Evolutionary conservation across 2,888 invertebrate species (phyloP).

Genomic region (Amphimallon solstitiale): DNA sequence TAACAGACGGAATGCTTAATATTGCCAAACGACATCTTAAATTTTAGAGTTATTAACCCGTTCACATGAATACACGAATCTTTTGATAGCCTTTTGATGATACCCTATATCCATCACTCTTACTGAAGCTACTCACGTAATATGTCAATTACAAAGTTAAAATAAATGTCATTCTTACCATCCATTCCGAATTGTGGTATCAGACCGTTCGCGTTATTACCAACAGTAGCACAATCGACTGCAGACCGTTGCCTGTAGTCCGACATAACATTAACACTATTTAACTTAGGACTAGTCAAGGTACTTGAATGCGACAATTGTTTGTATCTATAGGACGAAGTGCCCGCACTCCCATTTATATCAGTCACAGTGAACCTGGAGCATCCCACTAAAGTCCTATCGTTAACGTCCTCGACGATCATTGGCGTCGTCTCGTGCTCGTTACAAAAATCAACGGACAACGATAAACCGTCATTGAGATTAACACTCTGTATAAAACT

Average conservation of each 20-base stretch:
- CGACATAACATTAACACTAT: slow-evolving; percentile 55
- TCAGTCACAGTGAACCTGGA: slow-evolving; percentile 58
- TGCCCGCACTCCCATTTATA: slow-evolving; percentile 47
- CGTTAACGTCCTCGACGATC: slow-evolving; percentile 40
- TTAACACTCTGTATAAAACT: slow-evolving; percentile 51
- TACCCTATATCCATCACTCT: too few species aligned
- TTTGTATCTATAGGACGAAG: slow-evolving; percentile 45
- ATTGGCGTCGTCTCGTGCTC: slow-evolving; percentile 30
- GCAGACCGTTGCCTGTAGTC: slow-evolving; percentile 46
- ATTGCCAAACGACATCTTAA: too few species aligned
- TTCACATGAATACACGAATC: too few species aligned
- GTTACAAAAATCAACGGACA: slow-evolving; percentile 37
- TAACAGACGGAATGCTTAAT: too few species aligned
- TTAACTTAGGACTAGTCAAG: slow-evolving; percentile 61
- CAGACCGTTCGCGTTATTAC: slow-evolving; percentile 56
- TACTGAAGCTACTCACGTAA: too few species aligned
- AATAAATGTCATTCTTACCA: slow-evolving; percentile 48
- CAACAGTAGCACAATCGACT: slow-evolving; percentile 41
- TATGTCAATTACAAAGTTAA: slow-evolving; percentile 2
- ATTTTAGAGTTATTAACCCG: too few species aligned
- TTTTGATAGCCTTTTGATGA: too few species aligned
- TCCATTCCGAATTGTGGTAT: slow-evolving; percentile 58
- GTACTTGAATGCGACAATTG: slow-evolving; percentile 55
- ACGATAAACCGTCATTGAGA: slow-evolving; percentile 47
- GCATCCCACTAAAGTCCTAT: slow-evolving; percentile 57